Evolutionary conservation across 1,140 invertebrate genomes (phyloP).

Genomic region (Drosophila punjabiensis): DNA sequence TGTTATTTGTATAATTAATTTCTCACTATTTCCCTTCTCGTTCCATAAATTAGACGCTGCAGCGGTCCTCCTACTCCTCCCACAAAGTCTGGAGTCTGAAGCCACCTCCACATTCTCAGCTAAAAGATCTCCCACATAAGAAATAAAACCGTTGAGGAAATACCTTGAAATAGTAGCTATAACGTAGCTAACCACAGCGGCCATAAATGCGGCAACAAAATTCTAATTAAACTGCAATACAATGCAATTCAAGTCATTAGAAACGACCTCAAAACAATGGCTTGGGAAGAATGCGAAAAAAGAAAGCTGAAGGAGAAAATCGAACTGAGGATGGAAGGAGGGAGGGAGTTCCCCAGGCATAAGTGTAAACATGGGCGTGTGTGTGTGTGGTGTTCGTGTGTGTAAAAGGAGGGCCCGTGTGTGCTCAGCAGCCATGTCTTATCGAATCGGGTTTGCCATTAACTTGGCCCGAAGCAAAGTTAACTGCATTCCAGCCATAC

Average conservation of each 20-base stretch:
- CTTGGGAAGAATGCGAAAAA: slow-evolving; percentile 46
- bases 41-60: slow-evolving; percentile 21
- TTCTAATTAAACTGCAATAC: slow-evolving; percentile 66
- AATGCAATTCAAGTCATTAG: slow-evolving; percentile 64
- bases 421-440: slow-evolving; percentile 71
- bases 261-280: slow-evolving; percentile 65
- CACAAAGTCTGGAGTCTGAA: not conserved
- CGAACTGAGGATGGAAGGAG: slow-evolving; percentile 10
- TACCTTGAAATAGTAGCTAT: slow-evolving; percentile 29
- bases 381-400: not conserved
- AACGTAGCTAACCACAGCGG: slow-evolving; percentile 27
- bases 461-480: slow-evolving; percentile 60
- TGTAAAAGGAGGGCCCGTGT: slow-evolving; percentile 30
- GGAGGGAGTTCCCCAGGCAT: slow-evolving; percentile 3
- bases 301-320: slow-evolving; percentile 26
- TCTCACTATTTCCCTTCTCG: slow-evolving; percentile 6
- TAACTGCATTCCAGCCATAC: slow-evolving; percentile 71
- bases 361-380: slow-evolving; percentile 19
- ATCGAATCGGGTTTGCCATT: slow-evolving; percentile 72
- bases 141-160: slow-evolving; percentile 31
- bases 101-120: slow-evolving; percentile 4
- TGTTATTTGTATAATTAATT: not conserved
- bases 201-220: slow-evolving; percentile 32
- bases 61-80: not conserved
- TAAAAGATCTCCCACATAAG: slow-evolving; percentile 58